Evolutionary conservation across 2,113 vertebrate species (phyloP).

Genomic region (Pteropus alecto): DNA sequence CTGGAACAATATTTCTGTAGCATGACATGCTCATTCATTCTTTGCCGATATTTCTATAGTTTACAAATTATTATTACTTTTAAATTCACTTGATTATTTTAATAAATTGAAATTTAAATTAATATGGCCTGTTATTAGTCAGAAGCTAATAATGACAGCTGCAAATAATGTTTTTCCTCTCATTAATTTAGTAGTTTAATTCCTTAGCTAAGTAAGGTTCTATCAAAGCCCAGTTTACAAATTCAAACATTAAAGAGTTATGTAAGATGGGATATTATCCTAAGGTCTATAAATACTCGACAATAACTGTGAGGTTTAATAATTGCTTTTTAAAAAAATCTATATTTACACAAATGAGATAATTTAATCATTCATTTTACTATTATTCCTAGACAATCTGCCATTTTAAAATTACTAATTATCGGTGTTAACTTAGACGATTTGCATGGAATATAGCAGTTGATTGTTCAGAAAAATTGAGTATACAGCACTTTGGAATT

Average conservation of each 20-base stretch:
- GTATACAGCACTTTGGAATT: not conserved
- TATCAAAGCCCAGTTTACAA: not conserved
- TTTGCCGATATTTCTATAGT: not conserved
- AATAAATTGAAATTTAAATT: constrained; percentile 10
- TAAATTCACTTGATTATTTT: not conserved
- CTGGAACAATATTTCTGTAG: not conserved
- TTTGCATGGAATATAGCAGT: not conserved
- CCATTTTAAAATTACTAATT: not conserved
- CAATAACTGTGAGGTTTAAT: not conserved
- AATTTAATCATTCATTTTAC: not conserved
- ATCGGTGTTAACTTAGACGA: not conserved
- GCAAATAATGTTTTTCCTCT: not conserved
- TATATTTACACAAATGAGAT: not conserved
- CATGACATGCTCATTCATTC: not conserved
- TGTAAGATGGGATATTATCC: not conserved
- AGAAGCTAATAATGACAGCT: not conserved
- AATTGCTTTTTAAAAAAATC: not conserved
- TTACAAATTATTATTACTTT: not conserved
- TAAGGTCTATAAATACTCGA: not conserved
- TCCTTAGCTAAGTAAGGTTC: not conserved
- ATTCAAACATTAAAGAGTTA: not conserved
- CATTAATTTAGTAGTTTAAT: not conserved
- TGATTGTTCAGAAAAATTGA: not conserved
- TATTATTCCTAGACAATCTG: not conserved
- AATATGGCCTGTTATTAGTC: not conserved